Evolutionary conservation across 1,140 invertebrate species (phyloP).

Genomic region (Drosophila equinoxialis): DNA sequence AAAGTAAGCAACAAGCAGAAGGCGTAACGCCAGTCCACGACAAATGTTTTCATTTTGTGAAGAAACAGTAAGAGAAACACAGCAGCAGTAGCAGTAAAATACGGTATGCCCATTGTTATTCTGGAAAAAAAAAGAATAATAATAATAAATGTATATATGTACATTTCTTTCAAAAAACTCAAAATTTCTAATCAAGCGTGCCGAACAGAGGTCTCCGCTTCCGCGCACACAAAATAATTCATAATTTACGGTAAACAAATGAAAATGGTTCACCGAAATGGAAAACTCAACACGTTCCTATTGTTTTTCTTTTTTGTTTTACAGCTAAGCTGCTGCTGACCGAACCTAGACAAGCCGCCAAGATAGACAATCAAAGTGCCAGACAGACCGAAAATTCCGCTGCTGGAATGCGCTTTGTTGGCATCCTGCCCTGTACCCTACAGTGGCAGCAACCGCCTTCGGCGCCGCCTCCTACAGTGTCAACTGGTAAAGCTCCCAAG

Average conservation of each 20-base stretch:
- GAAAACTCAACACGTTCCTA: not conserved
- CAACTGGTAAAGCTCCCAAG: slow-evolving; percentile 58
- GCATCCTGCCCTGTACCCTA: slow-evolving; percentile 63
- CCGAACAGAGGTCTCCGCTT: slow-evolving; percentile 45
- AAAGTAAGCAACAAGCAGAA: slow-evolving; percentile 52
- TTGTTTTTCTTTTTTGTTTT: slow-evolving; percentile 10
- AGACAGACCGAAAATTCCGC: slow-evolving; percentile 46
- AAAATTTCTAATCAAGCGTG: slow-evolving; percentile 68
- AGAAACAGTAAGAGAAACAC: slow-evolving; percentile 11
- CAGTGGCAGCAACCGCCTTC: slow-evolving; percentile 46
- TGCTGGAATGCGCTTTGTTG: slow-evolving; percentile 62
- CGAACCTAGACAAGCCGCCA: slow-evolving; percentile 15
- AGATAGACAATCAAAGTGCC: slow-evolving; percentile 49
- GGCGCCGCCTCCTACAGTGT: slow-evolving; percentile 6
- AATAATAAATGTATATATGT: no score
- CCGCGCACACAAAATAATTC: slow-evolving; percentile 52
- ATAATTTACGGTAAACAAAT: slow-evolving; percentile 53
- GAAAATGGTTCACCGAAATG: not conserved
- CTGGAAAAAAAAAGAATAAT: slow-evolving; percentile 21
- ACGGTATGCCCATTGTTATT: slow-evolving; percentile 32
- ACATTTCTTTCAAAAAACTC: slow-evolving; percentile 55
- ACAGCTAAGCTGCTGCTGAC: slow-evolving; percentile 18
- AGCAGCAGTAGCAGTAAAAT: not conserved
- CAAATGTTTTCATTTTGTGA: slow-evolving; percentile 48
- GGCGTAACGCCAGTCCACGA: slow-evolving; percentile 16